Conservation (phyloP, 2,113 vertebrate species). For the Miniopterus natalensis region DNA sequence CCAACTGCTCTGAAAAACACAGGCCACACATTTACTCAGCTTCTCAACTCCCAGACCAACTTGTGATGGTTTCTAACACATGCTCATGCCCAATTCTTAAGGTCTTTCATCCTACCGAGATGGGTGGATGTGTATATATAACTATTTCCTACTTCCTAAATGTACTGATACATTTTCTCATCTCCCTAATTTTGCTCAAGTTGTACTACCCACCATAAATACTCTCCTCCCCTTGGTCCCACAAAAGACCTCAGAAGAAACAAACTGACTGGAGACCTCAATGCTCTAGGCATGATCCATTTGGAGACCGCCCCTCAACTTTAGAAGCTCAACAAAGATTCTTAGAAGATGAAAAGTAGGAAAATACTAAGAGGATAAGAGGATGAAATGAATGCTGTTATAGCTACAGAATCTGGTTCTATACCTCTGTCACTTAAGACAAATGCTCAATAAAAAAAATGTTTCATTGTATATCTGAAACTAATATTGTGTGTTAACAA, state of each 20-base stretch:
- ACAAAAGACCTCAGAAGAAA: neutral
- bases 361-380: neutral
- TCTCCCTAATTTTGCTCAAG: neutral
- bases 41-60: neutral
- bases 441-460: neutral
- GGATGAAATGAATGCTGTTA: neutral
- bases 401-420: neutral
- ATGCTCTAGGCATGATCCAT: neutral
- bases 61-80: neutral
- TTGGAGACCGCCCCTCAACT: neutral
- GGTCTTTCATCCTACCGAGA: neutral
- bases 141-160: neutral
- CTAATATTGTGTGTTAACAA: neutral
- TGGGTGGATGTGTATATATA: rapidly evolving
- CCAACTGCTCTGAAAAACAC: conserved; percentile 89
- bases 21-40: neutral
- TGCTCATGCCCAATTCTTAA: neutral
- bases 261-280: neutral
- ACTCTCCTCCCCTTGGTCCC: neutral
- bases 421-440: neutral
- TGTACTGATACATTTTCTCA: neutral
- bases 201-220: neutral
- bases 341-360: neutral
- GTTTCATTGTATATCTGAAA: neutral
- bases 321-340: neutral